phyloP scores from a whole-genome alignment of 2,888 invertebrate genomes.

The Villa cingulata region DNA sequence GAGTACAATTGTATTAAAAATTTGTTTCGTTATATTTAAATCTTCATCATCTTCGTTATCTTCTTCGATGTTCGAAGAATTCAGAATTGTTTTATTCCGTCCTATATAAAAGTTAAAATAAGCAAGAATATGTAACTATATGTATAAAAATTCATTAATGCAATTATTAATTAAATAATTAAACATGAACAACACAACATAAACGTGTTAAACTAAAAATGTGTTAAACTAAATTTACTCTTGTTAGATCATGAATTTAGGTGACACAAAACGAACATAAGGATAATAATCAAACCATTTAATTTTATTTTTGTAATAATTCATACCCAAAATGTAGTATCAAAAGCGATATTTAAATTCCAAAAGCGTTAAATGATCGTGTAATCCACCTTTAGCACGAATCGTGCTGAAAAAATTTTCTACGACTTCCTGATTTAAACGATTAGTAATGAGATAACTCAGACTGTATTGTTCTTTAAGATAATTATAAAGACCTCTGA shows the following conservation, averaged over 20 bases:
- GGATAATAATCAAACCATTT: background rate
- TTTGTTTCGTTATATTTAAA: background rate
- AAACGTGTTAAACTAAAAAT: background rate
- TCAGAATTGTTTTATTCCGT: background rate
- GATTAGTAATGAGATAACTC: conserved; percentile 1
- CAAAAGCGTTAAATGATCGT: background rate
- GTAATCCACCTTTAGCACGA: background rate
- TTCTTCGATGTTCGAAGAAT: background rate
- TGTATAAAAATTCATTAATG: background rate
- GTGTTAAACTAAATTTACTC: background rate
- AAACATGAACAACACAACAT: background rate
- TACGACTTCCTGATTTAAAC: conserved; percentile 2
- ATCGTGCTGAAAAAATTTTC: background rate
- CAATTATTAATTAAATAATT: background rate
- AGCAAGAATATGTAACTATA: background rate
- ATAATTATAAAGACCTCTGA: background rate
- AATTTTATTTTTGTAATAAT: background rate
- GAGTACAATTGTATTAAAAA: background rate
- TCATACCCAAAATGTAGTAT: background rate
- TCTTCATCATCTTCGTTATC: background rate
- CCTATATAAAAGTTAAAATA: background rate
- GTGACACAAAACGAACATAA: background rate
- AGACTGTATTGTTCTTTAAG: background rate
- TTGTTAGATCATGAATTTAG: background rate
- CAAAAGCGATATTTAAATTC: conserved; percentile 2